These are phyloP conservation scores for Ryuthela nishihirai DNA, from an alignment of 2,888 invertebrate species.

Conservation along the genomic window DNA sequence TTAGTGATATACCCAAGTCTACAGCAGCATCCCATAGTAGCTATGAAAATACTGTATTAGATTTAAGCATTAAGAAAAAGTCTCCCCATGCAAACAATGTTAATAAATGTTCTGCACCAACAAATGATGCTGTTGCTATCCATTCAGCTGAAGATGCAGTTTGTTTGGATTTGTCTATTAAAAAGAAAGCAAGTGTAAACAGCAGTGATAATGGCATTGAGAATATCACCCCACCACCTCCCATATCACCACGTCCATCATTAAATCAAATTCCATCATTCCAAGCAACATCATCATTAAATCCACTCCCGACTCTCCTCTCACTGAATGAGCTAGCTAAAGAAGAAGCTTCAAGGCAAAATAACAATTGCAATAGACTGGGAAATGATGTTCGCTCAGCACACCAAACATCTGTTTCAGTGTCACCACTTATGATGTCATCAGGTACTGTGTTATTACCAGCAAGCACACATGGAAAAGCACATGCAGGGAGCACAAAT, in stretches of 20 bases:
- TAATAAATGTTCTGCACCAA: neutral
- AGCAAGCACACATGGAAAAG: constrained; percentile 22
- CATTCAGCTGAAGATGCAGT: constrained; percentile 15
- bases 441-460: constrained; percentile 12
- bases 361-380: constrained; percentile 13
- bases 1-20: constrained; percentile 26
- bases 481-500: constrained; percentile 9
- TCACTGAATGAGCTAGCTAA: constrained; percentile 20
- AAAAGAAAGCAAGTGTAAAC: constrained; percentile 11
- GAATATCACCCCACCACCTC: constrained; percentile 33
- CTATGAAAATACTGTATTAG: constrained; percentile 38
- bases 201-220: constrained; percentile 26
- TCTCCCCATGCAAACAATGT: constrained; percentile 5
- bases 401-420: constrained; percentile 6
- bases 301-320: constrained; percentile 21
- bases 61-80: constrained; percentile 42
- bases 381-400: neutral
- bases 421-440: constrained; percentile 14
- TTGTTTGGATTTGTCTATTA: constrained; percentile 30
- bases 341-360: constrained; percentile 11
- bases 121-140: constrained; percentile 6
- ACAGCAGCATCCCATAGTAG: constrained; percentile 27
- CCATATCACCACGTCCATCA: constrained; percentile 16
- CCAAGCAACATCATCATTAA: constrained; percentile 9
- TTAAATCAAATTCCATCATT: constrained; percentile 4